A percentile compares a stretch with the other conserved stretches of the same genome.
Evolutionary conservation across 2,113 vertebrate species (phyloP).

Genomic region (Jaculus jaculus): DNA sequence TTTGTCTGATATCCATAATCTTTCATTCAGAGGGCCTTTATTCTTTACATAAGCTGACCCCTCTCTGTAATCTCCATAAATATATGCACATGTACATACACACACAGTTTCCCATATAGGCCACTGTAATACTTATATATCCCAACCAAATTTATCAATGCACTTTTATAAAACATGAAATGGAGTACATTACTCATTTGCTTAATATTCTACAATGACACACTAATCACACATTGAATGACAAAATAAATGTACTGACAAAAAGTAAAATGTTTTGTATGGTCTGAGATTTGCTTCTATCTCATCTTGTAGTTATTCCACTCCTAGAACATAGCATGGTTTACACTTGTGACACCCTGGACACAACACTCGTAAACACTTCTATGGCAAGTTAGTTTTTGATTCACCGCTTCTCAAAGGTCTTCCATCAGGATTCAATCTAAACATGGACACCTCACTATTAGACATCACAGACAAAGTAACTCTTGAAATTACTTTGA

Average conservation of each 20-base stretch:
- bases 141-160: neutral
- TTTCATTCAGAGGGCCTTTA: neutral
- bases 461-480: too few species aligned
- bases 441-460: too few species aligned
- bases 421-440: too few species aligned
- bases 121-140: neutral
- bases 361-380: neutral
- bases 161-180: slow-evolving; percentile 17
- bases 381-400: too few species aligned
- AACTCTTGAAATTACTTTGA: too few species aligned
- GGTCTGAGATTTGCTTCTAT: neutral
- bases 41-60: neutral
- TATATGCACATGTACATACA: too few species aligned
- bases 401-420: too few species aligned
- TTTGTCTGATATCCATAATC: neutral
- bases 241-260: slow-evolving; percentile 3
- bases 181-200: neutral
- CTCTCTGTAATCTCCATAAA: neutral
- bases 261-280: slow-evolving; percentile 11
- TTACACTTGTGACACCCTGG: neutral
- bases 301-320: neutral
- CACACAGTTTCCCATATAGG: neutral
- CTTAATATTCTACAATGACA: too few species aligned
- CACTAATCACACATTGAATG: neutral
- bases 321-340: neutral